Conservation (phyloP, 2,888 invertebrate genomes). For the Hofmannophila pseudospretella region DNA sequence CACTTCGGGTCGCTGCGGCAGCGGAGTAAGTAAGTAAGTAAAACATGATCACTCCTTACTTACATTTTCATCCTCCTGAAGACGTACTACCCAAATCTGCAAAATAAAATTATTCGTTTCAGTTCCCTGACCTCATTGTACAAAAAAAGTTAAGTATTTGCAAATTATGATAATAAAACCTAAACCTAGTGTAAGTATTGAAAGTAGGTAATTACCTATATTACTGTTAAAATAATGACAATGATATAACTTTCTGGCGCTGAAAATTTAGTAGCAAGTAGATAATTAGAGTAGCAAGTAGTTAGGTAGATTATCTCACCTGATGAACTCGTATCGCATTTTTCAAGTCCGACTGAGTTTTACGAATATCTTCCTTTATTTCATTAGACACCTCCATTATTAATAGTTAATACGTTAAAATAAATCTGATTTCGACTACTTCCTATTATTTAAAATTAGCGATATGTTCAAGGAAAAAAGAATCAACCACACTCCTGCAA, state of each 20-base stretch:
- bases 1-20: no score
- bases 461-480: no score
- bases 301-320: no score
- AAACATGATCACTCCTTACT: no score
- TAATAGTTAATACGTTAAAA: conserved; percentile 5
- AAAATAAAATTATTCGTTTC: conserved; percentile 20
- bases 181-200: background rate
- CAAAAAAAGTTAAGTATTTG: background rate
- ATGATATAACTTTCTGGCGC: background rate
- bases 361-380: conserved; percentile 79
- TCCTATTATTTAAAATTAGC: no score
- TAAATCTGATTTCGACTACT: no score
- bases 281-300: background rate
- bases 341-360: conserved; percentile 79
- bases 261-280: background rate
- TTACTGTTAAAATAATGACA: background rate
- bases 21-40: no score
- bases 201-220: background rate
- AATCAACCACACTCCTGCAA: no score
- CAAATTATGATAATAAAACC: background rate
- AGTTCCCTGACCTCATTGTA: background rate
- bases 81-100: conserved; percentile 75
- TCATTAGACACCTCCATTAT: conserved; percentile 79
- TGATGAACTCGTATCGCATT: conserved; percentile 81
- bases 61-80: conserved; percentile 77